Base-by-base conservation (phyloP, 2,888 invertebrate species). In the Sisyra terminalis region DNA sequence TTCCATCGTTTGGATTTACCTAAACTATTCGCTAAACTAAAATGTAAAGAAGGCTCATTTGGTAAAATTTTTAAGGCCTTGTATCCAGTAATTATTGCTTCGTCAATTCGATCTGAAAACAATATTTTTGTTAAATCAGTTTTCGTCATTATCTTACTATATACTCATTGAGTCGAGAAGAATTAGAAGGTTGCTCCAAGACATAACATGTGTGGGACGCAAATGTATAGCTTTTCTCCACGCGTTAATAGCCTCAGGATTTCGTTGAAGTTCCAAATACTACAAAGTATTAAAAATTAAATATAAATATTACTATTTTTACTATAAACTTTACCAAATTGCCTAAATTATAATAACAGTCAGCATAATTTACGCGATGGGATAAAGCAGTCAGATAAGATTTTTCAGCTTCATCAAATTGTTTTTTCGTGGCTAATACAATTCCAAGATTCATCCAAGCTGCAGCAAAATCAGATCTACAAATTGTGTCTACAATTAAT, bases 391-490 rank as follows among this genome's bases (percentile, higher is more conserved):
- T 80, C 51, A 72, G 64, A 57, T 94, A 96, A 51, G 90, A 85
- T 13, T 59, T 56, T 54, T 86, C 74, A 0, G 94, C 83, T 54
- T 83, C 78, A 2, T 69, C 59, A 47, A 73, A 73, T 46, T 79
- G 73, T 50, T 78, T 74, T 40, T 78, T 66, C 31, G 77, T 73
- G 1, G 89, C 80, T 48, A 90, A 71, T 24, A 93, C 86, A 51
- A 96, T 94, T 11, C 94, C 96, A 42, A 96, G 68, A 64, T 97
- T 97, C 94, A 96, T 96, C 94, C 94, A 97, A 0, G 94, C 96
- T 0, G 92, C 84, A 2, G 94, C 84, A 65, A 94, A 96, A 57
- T 86, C 82, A 29, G 79, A 69, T 53, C 87, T 85, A 57, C 10
- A 14, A 24, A 3, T 5, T 24, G 3, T 24, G 7, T 24, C 24